These are phyloP conservation scores for Tachina lurida DNA, from an alignment of 2,888 invertebrate species.

Conservation along the genomic window DNA sequence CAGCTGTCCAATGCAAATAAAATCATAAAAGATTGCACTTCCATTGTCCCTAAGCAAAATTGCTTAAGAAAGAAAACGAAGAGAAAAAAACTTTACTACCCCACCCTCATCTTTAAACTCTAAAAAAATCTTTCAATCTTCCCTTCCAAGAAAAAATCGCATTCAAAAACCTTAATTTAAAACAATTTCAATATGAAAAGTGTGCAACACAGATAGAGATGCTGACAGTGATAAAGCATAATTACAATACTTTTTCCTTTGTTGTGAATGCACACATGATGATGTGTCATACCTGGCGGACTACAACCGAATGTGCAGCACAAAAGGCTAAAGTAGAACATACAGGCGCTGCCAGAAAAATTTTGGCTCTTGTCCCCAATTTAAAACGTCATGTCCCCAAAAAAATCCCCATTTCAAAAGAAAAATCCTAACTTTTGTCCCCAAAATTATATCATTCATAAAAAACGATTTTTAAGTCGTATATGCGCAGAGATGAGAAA, in stretches of 20 bases:
- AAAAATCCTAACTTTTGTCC: too few relatives aligned
- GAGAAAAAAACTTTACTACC: background rate
- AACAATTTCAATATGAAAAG: constrained; percentile 10
- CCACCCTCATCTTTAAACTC: constrained; percentile 44
- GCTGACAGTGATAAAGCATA: constrained; percentile 69
- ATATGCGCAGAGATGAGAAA: too few relatives aligned
- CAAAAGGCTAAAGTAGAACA: constrained; percentile 26
- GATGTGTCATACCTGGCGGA: constrained; percentile 53
- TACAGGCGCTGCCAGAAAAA: too few relatives aligned
- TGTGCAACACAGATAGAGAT: constrained; percentile 39
- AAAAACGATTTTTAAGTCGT: too few relatives aligned
- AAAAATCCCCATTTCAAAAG: too few relatives aligned
- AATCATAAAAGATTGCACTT: constrained; percentile 21
- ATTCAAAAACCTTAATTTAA: constrained; percentile 9
- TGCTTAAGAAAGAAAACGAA: background rate
- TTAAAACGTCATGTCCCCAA: too few relatives aligned
- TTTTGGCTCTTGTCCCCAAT: too few relatives aligned
- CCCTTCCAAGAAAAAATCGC: constrained; percentile 42
- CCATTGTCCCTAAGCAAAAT: constrained; percentile 12
- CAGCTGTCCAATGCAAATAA: constrained; percentile 38
- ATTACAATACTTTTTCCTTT: constrained; percentile 53
- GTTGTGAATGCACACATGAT: constrained; percentile 21
- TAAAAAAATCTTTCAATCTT: constrained; percentile 24
- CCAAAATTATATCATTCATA: too few relatives aligned
- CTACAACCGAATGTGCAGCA: constrained; percentile 35